Percentiles rank a stretch among this genome's conserved stretches.
Conservation (phyloP, 2,888 invertebrate species). For the Scaptodrosophila latifasciaeformis region DNA sequence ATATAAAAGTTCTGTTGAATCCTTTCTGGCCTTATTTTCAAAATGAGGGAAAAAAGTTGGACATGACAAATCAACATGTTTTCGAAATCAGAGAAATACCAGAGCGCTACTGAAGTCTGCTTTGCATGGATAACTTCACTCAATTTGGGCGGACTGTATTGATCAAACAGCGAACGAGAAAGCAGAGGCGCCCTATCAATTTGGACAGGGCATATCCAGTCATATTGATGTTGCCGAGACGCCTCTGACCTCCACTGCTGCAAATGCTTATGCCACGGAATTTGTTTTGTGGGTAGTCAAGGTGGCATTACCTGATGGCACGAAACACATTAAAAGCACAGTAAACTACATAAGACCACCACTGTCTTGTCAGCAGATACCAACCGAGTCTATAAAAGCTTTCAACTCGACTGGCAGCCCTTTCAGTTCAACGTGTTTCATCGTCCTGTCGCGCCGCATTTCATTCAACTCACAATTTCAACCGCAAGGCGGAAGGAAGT, state of each 20-base stretch:
- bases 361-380: neutral
- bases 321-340: constrained; percentile 71
- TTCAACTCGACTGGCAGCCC: constrained; percentile 30
- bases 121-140: constrained; percentile 34
- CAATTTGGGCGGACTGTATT: constrained; percentile 49
- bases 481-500: constrained; percentile 59
- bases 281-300: constrained; percentile 30
- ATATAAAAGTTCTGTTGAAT: too few species aligned
- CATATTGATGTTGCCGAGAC: constrained; percentile 5
- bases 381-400: constrained; percentile 71
- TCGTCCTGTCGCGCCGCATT: constrained; percentile 16
- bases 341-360: constrained; percentile 46
- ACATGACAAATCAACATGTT: too few species aligned
- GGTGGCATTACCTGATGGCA: constrained; percentile 66
- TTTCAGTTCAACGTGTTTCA: constrained; percentile 49
- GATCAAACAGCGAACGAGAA: constrained; percentile 66
- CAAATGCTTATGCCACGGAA: constrained; percentile 62
- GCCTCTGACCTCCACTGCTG: constrained; percentile 38
- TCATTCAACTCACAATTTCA: constrained; percentile 35
- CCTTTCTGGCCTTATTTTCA: too few species aligned
- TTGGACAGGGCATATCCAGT: too few species aligned
- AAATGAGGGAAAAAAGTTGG: too few species aligned
- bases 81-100: constrained; percentile 33
- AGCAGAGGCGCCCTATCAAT: too few species aligned
- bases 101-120: constrained; percentile 36